Evolutionary conservation across 2,113 vertebrate species (phyloP).

Genomic region (Lophura nycthemera): DNA sequence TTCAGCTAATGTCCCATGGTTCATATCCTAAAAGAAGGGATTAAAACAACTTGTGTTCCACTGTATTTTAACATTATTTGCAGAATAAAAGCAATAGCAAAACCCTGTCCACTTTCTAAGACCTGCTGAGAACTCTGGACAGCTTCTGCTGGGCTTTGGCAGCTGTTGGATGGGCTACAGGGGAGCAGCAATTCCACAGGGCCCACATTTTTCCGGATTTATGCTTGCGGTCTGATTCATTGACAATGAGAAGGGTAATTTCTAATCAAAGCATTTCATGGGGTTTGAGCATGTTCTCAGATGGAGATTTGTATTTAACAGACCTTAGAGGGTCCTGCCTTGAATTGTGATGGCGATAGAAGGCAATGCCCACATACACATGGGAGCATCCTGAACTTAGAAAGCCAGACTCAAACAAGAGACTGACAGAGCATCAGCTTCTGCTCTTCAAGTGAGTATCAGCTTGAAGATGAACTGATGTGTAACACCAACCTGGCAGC

Average conservation of each 20-base stretch:
- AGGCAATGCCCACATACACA: neutral
- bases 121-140: neutral
- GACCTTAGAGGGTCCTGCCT: neutral
- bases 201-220: fast-evolving
- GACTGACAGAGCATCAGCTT: no score
- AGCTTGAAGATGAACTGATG: neutral
- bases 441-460: neutral
- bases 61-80: neutral
- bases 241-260: fast-evolving
- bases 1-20: conserved; percentile 82
- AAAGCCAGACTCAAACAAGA: neutral
- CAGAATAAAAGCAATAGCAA: neutral
- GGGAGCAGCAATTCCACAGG: neutral
- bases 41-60: neutral
- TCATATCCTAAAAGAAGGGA: conserved; percentile 76
- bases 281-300: fast-evolving
- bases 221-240: neutral
- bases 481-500: neutral
- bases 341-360: neutral
- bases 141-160: neutral
- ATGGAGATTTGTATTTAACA: neutral
- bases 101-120: neutral
- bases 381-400: no score
- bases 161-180: fast-evolving
- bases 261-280: neutral